A percentile compares a stretch with the other conserved stretches of the same genome.
These are phyloP conservation scores for Dascillus cervinus DNA, from an alignment of 2,888 invertebrate species.

Conservation along the genomic window DNA sequence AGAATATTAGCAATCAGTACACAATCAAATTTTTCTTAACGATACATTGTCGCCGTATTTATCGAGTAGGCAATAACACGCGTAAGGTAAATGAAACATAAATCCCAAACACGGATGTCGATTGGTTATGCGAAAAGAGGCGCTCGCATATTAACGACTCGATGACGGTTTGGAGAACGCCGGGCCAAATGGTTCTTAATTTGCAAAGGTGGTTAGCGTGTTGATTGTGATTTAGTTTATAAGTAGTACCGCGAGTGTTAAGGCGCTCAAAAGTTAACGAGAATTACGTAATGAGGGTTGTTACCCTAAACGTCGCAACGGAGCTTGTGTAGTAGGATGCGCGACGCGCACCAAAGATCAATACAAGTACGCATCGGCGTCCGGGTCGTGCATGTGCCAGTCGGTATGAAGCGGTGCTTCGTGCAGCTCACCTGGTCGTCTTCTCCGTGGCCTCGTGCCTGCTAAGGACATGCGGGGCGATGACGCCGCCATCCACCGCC, in stretches of 20 bases:
- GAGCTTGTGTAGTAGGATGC: conserved; percentile 17
- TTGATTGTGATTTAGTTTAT: conserved; percentile 4
- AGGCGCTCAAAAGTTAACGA: conserved; percentile 20
- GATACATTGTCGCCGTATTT: too few relatives aligned
- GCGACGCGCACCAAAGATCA: conserved; percentile 29
- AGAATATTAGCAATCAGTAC: too few relatives aligned
- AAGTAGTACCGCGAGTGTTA: conserved; percentile 15
- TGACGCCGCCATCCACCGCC: conserved; percentile 37
- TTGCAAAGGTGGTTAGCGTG: conserved; percentile 8
- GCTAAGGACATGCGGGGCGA: conserved; percentile 34
- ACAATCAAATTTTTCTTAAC: too few relatives aligned
- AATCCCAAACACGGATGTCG: too few relatives aligned
- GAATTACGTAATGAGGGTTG: conserved; percentile 28
- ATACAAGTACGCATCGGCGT: conserved; percentile 35
- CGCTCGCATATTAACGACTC: not conserved
- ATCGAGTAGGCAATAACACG: too few relatives aligned
- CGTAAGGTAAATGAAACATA: too few relatives aligned
- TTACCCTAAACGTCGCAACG: conserved; percentile 23
- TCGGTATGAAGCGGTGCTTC: conserved; percentile 26
- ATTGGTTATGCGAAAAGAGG: too few relatives aligned
- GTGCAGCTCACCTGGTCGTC: conserved; percentile 29
- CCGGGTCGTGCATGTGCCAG: conserved; percentile 18
- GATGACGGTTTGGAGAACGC: not conserved
- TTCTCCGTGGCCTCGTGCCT: conserved; percentile 30
- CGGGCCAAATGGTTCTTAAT: not conserved